Evolutionary conservation across 2,113 vertebrate species (phyloP), one percentile per base, ranked within the genome.

Genomic region (Petrocephalus microphthalmus): DNA sequence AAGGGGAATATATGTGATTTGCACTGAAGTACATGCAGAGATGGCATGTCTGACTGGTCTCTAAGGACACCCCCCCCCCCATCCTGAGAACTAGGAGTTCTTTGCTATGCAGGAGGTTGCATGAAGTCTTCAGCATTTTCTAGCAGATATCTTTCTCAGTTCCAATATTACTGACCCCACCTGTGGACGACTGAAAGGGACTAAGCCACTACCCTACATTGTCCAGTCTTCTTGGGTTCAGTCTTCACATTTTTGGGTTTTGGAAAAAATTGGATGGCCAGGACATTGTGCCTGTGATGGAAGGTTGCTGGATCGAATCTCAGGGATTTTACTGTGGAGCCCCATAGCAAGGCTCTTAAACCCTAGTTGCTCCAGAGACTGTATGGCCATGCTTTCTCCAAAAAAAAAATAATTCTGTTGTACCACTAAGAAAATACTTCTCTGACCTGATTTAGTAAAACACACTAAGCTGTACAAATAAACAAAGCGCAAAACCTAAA

Each of bases 21-120:
- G 45, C 42, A 47, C 3, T n/a, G 81, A 83, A 49, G 42, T 78
- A 33, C 71, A 78, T 78, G 71, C 5, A 3, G 83, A 89, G 19
- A 88, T 89, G 91, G 91, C 90, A 91, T 91, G 91, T 90, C 87
- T 86, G 90, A 85, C 74, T 87, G 42, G 87, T 52, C 89, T 91
- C 86, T 78, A 90, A 53, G 89, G 53, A 81, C 51, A 37, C 2
- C 29, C 54, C 0, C 7, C 3, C 17, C 29, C 29, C 13, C 11
- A 37, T 56, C 29, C 11, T 33, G 85, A 45, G 29, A 25, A 86
- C 91, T 74, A 64, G 92, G 90, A 88, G 81, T 89, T 90, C 84
- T 51, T 84, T 47, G 71, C 37, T 7, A 19, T 42, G 33, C 22
- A 25, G 45, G n/a, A 37, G 57, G 33, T 15, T 78, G 19, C 37